Base-by-base conservation (phyloP, 1,140 invertebrate genomes). In the Drosophila pruinosa region DNA sequence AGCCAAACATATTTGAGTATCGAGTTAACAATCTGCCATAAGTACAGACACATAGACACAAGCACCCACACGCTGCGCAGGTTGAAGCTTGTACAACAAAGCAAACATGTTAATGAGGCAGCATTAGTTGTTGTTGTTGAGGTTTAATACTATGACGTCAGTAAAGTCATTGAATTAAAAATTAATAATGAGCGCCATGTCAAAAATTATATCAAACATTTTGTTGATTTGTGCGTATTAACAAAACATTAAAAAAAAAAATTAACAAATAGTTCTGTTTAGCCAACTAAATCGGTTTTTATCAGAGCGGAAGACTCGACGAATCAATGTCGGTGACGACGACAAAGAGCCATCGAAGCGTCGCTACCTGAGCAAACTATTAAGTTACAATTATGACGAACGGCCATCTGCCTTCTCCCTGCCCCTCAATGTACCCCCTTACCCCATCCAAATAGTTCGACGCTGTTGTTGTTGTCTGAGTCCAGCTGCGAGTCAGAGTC, bases 141-240 rank as follows among this genome's bases (percentile, higher is more conserved):
- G 72, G 75, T 75, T 69, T 89, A 88, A 88, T 78, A 89, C 82
- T 82, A 69, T 88, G 83, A 88, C 82, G 82, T 88, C 82, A 88
- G 78, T 74, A 63, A 76, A 88, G 83, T 89, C 82, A 88, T 88
- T 88, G 82, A 88, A 80, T 78, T 73, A 78, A 76, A 75, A 78
- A 78, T 88, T 76, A 89, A 82, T 78, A 88, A 72, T 64, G 48
- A 86, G 64, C 74, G 47, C 74, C 63, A 72, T 73, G 68, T 74
- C 56, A 10, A 45, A 74, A 85, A 77, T 72, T 77, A 85, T 85
- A 86, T 43, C 81, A 85, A 85, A 85, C 77, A 77, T 85, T 85
- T 82, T 69, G 67, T 64, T 58, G 41, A 82, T 52, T 48, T 48
- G 15, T 65, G 61, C 52, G 59, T 65, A 56, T 57, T 41, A 24